Conservation (phyloP, 2,797 vertebrate species). For the Crypturellus tataupa region DNA sequence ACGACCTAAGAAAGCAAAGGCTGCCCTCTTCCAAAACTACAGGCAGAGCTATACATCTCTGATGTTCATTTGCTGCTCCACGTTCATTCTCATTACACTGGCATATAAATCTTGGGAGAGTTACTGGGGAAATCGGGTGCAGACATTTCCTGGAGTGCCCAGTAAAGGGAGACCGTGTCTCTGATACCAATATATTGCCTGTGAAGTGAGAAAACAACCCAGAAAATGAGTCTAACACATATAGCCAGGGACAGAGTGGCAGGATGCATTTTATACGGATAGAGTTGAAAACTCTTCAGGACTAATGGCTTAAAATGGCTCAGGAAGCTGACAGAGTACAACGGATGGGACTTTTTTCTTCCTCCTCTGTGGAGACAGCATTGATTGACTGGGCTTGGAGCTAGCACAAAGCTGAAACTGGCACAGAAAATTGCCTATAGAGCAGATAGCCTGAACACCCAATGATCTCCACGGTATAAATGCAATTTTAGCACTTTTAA, state of each 20-base stretch:
- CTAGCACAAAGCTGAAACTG: not conserved
- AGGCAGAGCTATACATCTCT: conserved; percentile 4
- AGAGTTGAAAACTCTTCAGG: not conserved
- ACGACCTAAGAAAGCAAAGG: conserved; percentile 10
- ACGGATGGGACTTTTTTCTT: not conserved
- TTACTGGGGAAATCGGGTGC: not conserved
- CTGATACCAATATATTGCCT: not conserved
- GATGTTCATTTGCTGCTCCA: not conserved
- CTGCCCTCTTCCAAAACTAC: not conserved
- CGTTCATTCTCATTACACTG: not conserved
- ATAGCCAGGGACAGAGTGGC: not conserved
- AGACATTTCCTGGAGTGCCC: conserved; percentile 1
- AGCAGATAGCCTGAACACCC: not conserved
- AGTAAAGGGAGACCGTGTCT: not conserved
- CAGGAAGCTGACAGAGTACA: not conserved
- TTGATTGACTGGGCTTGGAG: conserved; percentile 19
- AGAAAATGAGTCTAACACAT: not conserved
- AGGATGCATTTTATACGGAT: conserved; percentile 11
- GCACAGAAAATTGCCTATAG: conserved; percentile 8
- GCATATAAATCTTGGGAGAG: conserved; percentile 15
- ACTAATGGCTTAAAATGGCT: conserved; percentile 6
- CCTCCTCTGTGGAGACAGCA: not conserved
- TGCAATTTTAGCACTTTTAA: not conserved
- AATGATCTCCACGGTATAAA: not conserved
- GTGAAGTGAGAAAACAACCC: conserved; percentile 23